phyloP scores from a whole-genome alignment of 2,113 vertebrate species.

The Lynx canadensis region DNA sequence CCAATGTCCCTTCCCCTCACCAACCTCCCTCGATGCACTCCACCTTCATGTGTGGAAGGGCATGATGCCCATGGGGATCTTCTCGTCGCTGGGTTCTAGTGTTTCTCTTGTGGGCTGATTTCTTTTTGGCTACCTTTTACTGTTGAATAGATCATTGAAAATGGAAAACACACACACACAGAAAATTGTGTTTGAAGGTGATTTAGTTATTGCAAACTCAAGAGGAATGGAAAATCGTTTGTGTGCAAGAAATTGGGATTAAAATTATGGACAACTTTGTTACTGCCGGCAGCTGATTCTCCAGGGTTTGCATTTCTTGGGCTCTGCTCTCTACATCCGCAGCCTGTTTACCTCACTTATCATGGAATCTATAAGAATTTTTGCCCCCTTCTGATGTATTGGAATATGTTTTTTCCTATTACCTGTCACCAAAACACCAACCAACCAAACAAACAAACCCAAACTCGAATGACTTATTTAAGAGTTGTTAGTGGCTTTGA shows the following conservation, averaged over 20 bases:
- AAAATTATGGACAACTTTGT: conserved; percentile 11
- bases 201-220: conserved; percentile 51
- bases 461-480: not conserved
- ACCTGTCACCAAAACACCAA: not conserved
- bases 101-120: conserved; percentile 30
- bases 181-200: conserved; percentile 59
- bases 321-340: not conserved
- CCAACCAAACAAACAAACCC: not conserved
- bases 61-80: not conserved
- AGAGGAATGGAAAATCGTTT: conserved; percentile 54
- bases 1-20: not conserved
- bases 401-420: not conserved
- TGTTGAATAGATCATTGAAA: not conserved
- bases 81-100: not conserved
- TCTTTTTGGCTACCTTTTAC: not conserved
- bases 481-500: not conserved
- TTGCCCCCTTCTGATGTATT: not conserved
- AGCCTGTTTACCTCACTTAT: not conserved
- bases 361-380: not conserved
- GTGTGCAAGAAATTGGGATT: conserved; percentile 10
- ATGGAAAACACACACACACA: not conserved
- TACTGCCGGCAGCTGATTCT: not conserved
- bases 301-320: not conserved
- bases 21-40: no score
- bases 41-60: not conserved